Percentiles rank a stretch among this genome's conserved stretches.
Conservation (phyloP, 2,797 vertebrate species). For the Chromis chromis region DNA sequence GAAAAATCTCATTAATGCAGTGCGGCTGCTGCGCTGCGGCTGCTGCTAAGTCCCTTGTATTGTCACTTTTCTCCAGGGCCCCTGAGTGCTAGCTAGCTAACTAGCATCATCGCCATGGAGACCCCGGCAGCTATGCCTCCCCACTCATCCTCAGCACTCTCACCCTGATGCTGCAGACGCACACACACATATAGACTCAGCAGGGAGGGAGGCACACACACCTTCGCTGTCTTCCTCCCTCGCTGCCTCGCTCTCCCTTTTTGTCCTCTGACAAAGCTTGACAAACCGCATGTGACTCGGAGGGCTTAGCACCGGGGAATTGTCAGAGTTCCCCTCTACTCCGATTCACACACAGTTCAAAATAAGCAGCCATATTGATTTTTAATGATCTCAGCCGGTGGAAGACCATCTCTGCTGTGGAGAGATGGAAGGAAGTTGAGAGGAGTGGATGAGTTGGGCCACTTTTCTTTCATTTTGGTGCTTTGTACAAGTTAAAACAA, state of each 20-base stretch:
- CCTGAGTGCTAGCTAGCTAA: slow-evolving; percentile 92
- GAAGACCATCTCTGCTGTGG: slow-evolving; percentile 50
- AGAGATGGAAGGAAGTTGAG: slow-evolving; percentile 17
- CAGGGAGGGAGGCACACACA: slow-evolving; percentile 38
- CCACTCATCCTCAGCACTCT: slow-evolving; percentile 71
- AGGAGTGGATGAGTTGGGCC: slow-evolving; percentile 8
- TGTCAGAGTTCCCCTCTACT: slow-evolving; percentile 67
- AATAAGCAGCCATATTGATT: slow-evolving; percentile 85
- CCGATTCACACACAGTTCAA: slow-evolving; percentile 78
- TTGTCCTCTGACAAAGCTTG: slow-evolving; percentile 97
- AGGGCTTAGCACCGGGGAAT: slow-evolving; percentile 92
- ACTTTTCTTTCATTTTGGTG: not conserved
- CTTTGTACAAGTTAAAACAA: not conserved
- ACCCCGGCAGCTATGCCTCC: slow-evolving; percentile 90
- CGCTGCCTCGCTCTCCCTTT: slow-evolving; percentile 65
- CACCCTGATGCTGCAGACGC: slow-evolving; percentile 47
- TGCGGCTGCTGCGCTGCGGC: slow-evolving; percentile 92
- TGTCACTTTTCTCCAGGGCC: slow-evolving; percentile 93
- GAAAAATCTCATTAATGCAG: slow-evolving; percentile 99
- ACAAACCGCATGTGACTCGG: slow-evolving; percentile 96
- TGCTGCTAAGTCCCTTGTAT: slow-evolving; percentile 89
- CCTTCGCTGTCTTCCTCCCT: slow-evolving; percentile 50
- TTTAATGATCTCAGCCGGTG: slow-evolving; percentile 76
- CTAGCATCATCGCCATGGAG: slow-evolving; percentile 95
- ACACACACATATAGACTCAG: slow-evolving; percentile 33